Evolutionary conservation across 2,113 vertebrate species (phyloP).

Genomic region (Paracyprichromis sp.): DNA sequence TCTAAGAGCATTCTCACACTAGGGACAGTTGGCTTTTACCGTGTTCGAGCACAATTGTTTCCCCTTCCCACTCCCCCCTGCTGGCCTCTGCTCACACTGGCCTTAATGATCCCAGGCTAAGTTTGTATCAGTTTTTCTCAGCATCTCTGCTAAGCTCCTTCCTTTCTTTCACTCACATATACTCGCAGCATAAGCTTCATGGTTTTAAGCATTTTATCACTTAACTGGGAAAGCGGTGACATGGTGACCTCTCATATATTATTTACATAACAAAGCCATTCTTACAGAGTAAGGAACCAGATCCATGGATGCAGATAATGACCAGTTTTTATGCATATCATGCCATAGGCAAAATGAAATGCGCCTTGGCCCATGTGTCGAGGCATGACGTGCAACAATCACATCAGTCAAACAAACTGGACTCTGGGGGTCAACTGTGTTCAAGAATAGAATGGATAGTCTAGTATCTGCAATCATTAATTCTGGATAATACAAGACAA

Average conservation of each 20-base stretch:
- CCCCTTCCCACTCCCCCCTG: not conserved
- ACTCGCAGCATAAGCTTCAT: not conserved
- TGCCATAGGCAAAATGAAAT: not conserved
- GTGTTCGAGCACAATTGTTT: not conserved
- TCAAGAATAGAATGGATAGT: not conserved
- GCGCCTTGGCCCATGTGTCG: not conserved
- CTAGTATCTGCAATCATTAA: not conserved
- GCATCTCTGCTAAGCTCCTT: not conserved
- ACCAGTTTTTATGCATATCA: not conserved
- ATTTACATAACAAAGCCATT: not conserved
- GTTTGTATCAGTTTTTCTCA: not conserved
- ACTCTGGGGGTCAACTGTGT: not conserved
- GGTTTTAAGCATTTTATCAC: not conserved
- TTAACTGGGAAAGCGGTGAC: not conserved
- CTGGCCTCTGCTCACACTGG: not conserved
- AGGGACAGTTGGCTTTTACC: not conserved
- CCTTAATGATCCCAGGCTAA: not conserved
- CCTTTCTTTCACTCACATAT: not conserved
- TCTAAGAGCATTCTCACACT: not conserved
- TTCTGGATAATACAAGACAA: not conserved
- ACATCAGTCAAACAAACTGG: not conserved
- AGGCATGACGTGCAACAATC: not conserved
- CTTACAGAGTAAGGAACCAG: not conserved
- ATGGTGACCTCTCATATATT: not conserved
- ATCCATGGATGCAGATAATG: not conserved